phyloP scores from a whole-genome alignment of 2,888 invertebrate genomes.

The Teleogryllus oceanicus region DNA sequence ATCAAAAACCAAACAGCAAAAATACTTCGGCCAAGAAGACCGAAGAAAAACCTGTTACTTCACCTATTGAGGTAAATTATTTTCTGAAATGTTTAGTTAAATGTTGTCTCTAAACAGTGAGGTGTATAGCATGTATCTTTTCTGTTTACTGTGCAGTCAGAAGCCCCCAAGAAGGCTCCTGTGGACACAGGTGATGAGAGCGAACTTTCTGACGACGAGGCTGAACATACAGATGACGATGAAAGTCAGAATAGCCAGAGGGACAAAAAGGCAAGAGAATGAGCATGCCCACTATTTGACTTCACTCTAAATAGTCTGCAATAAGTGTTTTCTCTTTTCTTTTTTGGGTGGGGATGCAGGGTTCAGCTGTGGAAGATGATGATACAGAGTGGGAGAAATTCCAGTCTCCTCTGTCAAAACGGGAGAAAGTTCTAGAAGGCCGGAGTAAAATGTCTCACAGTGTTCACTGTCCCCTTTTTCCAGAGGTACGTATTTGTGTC shows the following conservation, averaged over 20 bases:
- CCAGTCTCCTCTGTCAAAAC: conserved; percentile 80
- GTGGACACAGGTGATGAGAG: conserved; percentile 46
- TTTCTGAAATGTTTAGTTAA: conserved; percentile 42
- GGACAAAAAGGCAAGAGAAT: conserved; percentile 45
- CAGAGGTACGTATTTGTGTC: conserved; percentile 58
- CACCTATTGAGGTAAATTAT: conserved; percentile 23
- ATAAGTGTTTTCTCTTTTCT: too few species aligned
- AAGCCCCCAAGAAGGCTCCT: conserved; percentile 24
- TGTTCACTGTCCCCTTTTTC: conserved; percentile 96
- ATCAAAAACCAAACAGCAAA: conserved; percentile 39
- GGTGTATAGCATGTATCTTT: conserved; percentile 41
- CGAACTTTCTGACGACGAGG: conserved; percentile 55
- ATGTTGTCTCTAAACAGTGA: conserved; percentile 29
- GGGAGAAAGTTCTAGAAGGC: conserved; percentile 84
- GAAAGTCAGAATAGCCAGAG: conserved; percentile 46
- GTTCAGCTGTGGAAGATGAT: conserved; percentile 62
- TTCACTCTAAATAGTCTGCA: too few species aligned
- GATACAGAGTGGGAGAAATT: conserved; percentile 93
- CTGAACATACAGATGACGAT: conserved; percentile 54
- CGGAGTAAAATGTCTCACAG: conserved; percentile 90
- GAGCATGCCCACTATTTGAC: conserved; percentile 34
- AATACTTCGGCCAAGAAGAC: conserved; percentile 38
- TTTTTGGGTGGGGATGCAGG: conserved; percentile 22
- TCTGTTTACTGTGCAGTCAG: conserved; percentile 25
- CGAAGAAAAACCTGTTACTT: conserved; percentile 33